Conservation (phyloP, 2,888 invertebrate genomes). For the Calameuta idolon region DNA sequence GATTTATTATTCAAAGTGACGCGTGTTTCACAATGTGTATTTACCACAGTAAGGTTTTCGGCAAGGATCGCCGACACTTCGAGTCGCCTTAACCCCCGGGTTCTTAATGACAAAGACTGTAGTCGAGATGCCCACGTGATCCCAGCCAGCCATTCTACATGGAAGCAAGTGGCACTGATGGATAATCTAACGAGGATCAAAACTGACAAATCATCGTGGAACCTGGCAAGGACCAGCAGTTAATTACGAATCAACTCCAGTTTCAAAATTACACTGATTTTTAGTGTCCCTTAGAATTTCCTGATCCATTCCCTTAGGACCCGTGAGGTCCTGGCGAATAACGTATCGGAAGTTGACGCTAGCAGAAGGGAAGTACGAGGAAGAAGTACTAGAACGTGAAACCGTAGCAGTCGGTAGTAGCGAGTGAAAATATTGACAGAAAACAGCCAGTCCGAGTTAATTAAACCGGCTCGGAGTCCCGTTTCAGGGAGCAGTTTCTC, state of each 20-base stretch:
- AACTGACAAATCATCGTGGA: no score
- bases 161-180: no score
- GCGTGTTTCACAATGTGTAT: slow-evolving; percentile 67
- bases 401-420: slow-evolving; percentile 23
- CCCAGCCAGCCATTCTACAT: no score
- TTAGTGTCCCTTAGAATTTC: no score
- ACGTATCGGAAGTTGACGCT: not conserved
- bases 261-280: no score
- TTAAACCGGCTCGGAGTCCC: slow-evolving; percentile 58
- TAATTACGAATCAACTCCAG: no score
- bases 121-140: no score
- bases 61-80: not conserved
- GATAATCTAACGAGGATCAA: no score
- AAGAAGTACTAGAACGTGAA: slow-evolving; percentile 9
- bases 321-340: not conserved
- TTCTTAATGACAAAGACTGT: no score
- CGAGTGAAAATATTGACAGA: slow-evolving; percentile 63
- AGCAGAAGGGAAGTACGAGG: not conserved
- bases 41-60: slow-evolving; percentile 48
- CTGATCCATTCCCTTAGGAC: no score
- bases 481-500: slow-evolving; percentile 45
- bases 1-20: slow-evolving; percentile 68
- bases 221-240: no score
- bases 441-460: slow-evolving; percentile 62
- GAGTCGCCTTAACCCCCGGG: no score